These are phyloP conservation scores for Labia minor DNA, from an alignment of 2,888 invertebrate genomes.

Conservation along the genomic window DNA sequence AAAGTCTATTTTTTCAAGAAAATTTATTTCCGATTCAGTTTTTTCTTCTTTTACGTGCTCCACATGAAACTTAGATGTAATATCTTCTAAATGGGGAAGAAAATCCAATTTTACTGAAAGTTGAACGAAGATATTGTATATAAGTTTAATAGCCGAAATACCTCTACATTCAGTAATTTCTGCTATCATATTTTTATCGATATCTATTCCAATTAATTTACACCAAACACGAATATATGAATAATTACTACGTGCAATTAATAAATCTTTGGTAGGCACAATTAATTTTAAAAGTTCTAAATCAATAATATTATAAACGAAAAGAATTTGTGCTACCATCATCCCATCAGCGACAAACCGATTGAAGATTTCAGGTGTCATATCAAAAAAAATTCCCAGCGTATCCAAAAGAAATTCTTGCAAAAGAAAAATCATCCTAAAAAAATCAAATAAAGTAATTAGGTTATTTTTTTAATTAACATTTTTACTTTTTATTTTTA, in stretches of 20 bases:
- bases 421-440: not conserved
- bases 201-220: not conserved
- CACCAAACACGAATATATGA: not conserved
- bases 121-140: not conserved
- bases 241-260: not conserved
- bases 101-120: not conserved
- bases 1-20: not conserved
- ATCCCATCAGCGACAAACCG: not conserved
- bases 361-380: not conserved
- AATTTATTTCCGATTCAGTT: not conserved
- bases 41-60: not conserved
- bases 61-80: not conserved
- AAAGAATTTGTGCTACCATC: not conserved
- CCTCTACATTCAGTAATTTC: not conserved
- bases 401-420: slow-evolving; percentile 2
- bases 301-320: not conserved
- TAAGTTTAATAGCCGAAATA: not conserved
- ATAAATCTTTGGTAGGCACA: not conserved
- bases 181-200: not conserved
- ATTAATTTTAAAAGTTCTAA: not conserved
- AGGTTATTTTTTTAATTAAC: too few relatives aligned
- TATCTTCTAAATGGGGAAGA: not conserved
- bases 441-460: too few relatives aligned
- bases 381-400: not conserved
- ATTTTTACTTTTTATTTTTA: too few relatives aligned